Evolutionary conservation across 35 echinoderm and acorn worm species (phyloP).

Genomic region (Diadema setosum): DNA sequence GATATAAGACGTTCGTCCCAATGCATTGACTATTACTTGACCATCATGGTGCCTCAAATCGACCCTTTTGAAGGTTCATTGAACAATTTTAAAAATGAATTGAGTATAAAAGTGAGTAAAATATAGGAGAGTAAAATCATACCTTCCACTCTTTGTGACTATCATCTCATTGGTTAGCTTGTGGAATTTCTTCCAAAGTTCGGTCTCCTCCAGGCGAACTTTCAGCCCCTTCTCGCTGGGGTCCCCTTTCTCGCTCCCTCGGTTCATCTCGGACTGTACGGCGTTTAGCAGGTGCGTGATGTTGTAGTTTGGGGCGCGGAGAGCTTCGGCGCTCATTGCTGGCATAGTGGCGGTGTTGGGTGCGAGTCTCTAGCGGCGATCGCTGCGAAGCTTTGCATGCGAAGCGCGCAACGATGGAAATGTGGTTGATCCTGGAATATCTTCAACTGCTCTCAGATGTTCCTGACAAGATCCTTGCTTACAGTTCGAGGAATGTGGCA

Average conservation of each 20-base stretch:
- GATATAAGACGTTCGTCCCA: too few relatives aligned
- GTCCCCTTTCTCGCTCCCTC: constrained; percentile 58
- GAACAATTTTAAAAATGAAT: too few relatives aligned
- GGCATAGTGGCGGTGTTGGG: not conserved
- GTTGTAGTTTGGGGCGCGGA: constrained; percentile 50
- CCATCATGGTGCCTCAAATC: too few relatives aligned
- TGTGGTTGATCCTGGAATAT: not conserved
- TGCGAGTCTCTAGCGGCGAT: not conserved
- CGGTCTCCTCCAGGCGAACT: constrained; percentile 63
- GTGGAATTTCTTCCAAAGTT: constrained; percentile 87
- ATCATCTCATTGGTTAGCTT: constrained; percentile 99
- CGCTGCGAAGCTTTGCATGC: not conserved
- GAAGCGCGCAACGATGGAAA: not conserved
- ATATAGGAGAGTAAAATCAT: not conserved
- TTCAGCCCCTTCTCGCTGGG: constrained; percentile 69
- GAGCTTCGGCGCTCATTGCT: constrained; percentile 32
- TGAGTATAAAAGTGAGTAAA: not conserved
- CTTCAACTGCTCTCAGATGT: not conserved
- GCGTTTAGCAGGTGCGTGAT: constrained; percentile 60
- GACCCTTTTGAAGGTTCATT: too few relatives aligned
- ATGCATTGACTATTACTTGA: too few relatives aligned
- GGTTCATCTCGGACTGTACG: constrained; percentile 59
- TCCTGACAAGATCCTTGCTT: not conserved
- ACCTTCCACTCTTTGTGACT: constrained; percentile 96
- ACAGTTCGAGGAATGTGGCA: too few relatives aligned